These are phyloP conservation scores for Upupa epops DNA, from an alignment of 2,113 vertebrate species.

Conservation along the genomic window DNA sequence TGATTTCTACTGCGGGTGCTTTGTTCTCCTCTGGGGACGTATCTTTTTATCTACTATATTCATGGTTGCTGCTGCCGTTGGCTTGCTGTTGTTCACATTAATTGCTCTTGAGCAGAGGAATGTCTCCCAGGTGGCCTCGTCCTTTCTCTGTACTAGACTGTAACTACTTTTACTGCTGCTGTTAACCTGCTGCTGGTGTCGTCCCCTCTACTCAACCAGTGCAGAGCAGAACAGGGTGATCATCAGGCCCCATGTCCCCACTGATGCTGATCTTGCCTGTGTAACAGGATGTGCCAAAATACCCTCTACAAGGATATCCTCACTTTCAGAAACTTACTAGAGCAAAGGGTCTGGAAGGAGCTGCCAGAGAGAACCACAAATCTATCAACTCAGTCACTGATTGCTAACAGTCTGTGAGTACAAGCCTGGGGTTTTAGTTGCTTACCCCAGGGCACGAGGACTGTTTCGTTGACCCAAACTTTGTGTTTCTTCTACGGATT, in stretches of 20 bases:
- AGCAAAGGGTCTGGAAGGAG: background rate
- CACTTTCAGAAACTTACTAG: background rate
- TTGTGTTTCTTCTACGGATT: background rate
- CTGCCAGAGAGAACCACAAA: background rate
- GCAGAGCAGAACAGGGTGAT: accelerated
- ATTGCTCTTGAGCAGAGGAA: slow-evolving; percentile 1
- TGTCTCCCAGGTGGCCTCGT: background rate
- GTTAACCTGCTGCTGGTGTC: background rate
- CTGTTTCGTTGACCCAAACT: background rate
- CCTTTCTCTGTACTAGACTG: background rate
- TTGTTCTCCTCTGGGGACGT: background rate
- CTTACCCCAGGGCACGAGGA: background rate
- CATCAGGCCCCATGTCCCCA: accelerated
- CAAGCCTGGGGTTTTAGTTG: background rate
- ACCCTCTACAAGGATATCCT: background rate
- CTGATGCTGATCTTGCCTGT: background rate
- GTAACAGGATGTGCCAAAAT: background rate
- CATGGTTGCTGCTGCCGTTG: background rate
- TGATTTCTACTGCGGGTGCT: background rate
- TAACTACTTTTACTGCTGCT: background rate
- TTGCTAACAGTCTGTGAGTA: accelerated
- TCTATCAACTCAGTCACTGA: accelerated
- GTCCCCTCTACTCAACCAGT: accelerated
- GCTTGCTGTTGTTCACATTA: background rate
- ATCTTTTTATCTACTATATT: slow-evolving; percentile 41